These are phyloP conservation scores for Phyllotis vaccarum DNA, from an alignment of 2,797 vertebrate genomes.

Conservation along the genomic window DNA sequence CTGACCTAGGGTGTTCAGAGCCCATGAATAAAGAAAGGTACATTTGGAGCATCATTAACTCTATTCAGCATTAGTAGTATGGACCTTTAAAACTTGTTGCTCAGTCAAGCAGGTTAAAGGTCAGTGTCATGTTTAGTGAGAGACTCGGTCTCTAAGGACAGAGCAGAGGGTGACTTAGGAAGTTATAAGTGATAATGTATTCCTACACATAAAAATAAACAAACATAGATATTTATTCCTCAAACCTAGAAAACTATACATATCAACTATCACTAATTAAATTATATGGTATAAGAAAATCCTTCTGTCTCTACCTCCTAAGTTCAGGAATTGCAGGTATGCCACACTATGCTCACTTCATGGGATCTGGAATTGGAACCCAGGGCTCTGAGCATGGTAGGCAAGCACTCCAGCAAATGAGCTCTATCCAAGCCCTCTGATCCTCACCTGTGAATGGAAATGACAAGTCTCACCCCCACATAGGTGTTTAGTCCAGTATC, in stretches of 20 bases:
- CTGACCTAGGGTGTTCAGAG: too few relatives aligned
- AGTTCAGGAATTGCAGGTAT: too few relatives aligned
- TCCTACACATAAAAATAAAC: background rate
- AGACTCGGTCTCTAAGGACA: background rate
- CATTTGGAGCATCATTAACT: too few relatives aligned
- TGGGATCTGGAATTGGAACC: too few relatives aligned
- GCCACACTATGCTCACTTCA: too few relatives aligned
- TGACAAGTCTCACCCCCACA: background rate
- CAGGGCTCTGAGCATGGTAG: background rate
- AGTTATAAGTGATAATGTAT: too few relatives aligned
- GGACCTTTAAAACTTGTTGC: background rate
- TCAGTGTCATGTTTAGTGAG: background rate
- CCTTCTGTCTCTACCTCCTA: too few relatives aligned
- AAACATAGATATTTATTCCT: accelerated
- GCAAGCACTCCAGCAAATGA: background rate
- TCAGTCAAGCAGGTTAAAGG: too few relatives aligned
- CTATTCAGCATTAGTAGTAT: background rate
- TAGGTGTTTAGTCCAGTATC: background rate
- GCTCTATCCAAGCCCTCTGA: too few relatives aligned
- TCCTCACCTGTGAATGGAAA: too few relatives aligned
- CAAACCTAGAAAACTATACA: background rate
- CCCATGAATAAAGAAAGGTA: too few relatives aligned
- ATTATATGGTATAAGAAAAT: background rate
- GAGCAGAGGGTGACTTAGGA: background rate
- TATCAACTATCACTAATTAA: accelerated